A percentile compares a stretch with the other conserved stretches of the same genome.
phyloP scores from a whole-genome alignment of 2,888 invertebrate genomes.

The Drosophila melanosoma region DNA sequence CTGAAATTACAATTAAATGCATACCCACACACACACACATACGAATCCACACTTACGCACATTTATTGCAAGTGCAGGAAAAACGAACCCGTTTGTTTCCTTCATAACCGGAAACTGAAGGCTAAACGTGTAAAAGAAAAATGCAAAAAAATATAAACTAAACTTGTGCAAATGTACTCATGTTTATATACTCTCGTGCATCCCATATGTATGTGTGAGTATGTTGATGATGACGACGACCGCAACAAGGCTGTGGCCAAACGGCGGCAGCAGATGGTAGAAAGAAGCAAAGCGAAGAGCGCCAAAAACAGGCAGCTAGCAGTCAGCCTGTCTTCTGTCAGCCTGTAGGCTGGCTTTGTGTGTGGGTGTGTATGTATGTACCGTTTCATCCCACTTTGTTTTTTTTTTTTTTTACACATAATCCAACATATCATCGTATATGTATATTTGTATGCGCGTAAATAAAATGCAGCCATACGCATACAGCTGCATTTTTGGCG shows the following conservation, averaged over 20 bases:
- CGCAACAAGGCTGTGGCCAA: constrained; percentile 52
- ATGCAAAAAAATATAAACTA: constrained; percentile 55
- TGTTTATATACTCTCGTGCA: constrained; percentile 13
- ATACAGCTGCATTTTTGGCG: constrained; percentile 18
- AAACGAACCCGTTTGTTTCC: constrained; percentile 74
- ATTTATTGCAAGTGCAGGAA: constrained; percentile 65
- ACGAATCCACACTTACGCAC: constrained; percentile 37
- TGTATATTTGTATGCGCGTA: constrained; percentile 4
- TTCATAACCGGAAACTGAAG: constrained; percentile 81
- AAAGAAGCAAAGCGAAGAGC: constrained; percentile 42
- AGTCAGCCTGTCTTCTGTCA: constrained; percentile 24
- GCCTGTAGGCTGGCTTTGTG: constrained; percentile 43
- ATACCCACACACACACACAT: constrained; percentile 21
- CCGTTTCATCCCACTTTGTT: constrained; percentile 60
- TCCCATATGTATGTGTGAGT: not conserved
- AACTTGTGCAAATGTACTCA: constrained; percentile 15
- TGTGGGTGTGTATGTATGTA: constrained; percentile 4
- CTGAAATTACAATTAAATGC: constrained; percentile 71
- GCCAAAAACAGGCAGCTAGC: constrained; percentile 37
- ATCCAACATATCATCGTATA: constrained; percentile 26
- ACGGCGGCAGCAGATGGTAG: constrained; percentile 53
- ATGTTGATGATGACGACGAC: constrained; percentile 43
- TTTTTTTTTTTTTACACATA: constrained; percentile 33
- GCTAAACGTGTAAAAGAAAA: constrained; percentile 73
- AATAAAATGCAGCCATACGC: constrained; percentile 2